Evolutionary conservation across 2,888 invertebrate species (phyloP), one percentile per base, ranked within the genome.

Genomic region (Euphydryas editha): DNA sequence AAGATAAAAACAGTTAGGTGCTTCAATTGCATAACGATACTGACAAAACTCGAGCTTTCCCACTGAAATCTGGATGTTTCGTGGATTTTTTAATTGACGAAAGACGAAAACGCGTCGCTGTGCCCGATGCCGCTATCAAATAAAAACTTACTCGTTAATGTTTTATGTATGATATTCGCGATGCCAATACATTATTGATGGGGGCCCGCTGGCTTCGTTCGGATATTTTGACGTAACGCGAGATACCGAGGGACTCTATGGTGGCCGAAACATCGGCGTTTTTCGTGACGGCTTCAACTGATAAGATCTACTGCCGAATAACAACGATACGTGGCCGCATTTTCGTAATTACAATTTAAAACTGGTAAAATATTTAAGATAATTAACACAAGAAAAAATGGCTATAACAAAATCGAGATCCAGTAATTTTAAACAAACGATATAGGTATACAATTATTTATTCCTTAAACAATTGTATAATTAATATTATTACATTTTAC

Each of bases 91-190:
- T 84, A 84, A 87, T 86, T 87, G 84, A 84, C 82, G 76, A 72
- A 75, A 86, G 87, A 87, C 72, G 61, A 72, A 82, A 81, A 78
- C 77, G 78, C 76, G 79, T 80, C 83, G 82, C 80, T 78, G 82
- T 79, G 82, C 81, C 84, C 81, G 82, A 81, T 51, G 84, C 78
- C 84, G 87, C 88, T 87, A 88, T 88, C 88, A 89, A 88, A 90
- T 90, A 92, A 92, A 91, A 92, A 92, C 84, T 82, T 87, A 87
- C 89, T 87, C 84, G 88, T 88, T 87, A 87, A 92, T 92, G 91
- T 90, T 88, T 92, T 87, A 92, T 92, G 89, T 88, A 92, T 92
- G 84, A 85, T 77, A 82, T 85, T 84, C 83, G 76, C 80, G 83
- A 80, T 76, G 81, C 78, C 85, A 78, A 90, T 92, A 86, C 90